Evolutionary conservation across 37 sponge, comb jelly and placozoan species (phyloP), one percentile per base, ranked within the genome.

Genomic region (Mnemiopsis leidyi): DNA sequence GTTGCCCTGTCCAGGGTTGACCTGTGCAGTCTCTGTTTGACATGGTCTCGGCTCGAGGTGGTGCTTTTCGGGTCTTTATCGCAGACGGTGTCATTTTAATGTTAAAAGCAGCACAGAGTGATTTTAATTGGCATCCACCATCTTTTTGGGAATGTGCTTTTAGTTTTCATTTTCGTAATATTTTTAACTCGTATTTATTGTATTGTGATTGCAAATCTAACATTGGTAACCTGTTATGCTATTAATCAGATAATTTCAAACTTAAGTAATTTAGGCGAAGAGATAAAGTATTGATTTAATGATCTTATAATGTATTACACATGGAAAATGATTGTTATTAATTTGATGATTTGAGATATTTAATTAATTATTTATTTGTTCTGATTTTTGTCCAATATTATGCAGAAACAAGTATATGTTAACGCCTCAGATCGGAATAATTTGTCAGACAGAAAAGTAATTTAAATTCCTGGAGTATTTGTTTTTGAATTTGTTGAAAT

Each of bases 401-500:
- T 48, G 61, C 61, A 48, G 61, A 48, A 48, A 5, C 9, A 48
- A 48, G 5, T 48, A 48, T 5, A 48, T 48, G 13, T 48, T 48
- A 48, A n/a, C n/a, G 61, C 61, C 61, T 48, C 5, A 48, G 61
- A 48, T 48, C 61, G 61, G 61, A 48, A 48, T 48, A 18, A n/a
- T 48, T 48, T 48, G 61, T 48, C 61, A 48, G 61, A 18, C 61
- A 69, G 28, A 69, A 69, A 28, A 28, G 28, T 3, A 23, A 20
- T 69, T 21, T 69, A 69, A 69, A 28, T n/a, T 28, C 18, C 18
- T 61, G 18, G 68, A 69, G 24, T 69, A 69, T 28, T 69, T 69
- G 73, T 69, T 69, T 69, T 28, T 69, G 24, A 3, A 69, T 69
- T 69, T 69, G 73, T 69, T 23, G 73, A 28, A 69, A 69, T 25